Conservation (phyloP, 2,797 vertebrate species). For the Phoxinus dragarum region DNA sequence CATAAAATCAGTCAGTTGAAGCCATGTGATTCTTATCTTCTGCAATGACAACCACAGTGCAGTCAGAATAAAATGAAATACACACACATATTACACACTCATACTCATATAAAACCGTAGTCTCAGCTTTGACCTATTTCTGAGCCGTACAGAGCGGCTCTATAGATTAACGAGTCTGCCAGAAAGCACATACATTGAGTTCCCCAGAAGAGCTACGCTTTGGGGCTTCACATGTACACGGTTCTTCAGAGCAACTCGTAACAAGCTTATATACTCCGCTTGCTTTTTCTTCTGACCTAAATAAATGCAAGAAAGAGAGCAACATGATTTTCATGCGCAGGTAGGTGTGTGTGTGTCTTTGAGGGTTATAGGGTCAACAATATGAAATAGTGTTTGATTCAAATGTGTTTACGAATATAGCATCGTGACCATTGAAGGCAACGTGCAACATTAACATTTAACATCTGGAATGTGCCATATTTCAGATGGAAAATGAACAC, state of each 20-base stretch:
- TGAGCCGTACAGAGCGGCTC: constrained; percentile 3
- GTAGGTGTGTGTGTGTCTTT: constrained; percentile 9
- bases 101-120: constrained; percentile 13
- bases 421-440: background rate
- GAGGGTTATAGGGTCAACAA: constrained; percentile 9
- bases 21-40: background rate
- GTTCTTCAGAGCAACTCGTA: constrained; percentile 10
- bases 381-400: background rate
- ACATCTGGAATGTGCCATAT: background rate
- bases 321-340: background rate
- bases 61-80: constrained; percentile 5
- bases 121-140: constrained; percentile 38
- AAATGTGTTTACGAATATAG: background rate
- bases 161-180: constrained; percentile 48
- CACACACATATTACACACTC: constrained; percentile 22
- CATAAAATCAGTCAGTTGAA: constrained; percentile 1
- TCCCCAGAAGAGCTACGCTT: constrained; percentile 4
- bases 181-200: constrained; percentile 37
- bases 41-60: background rate
- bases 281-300: constrained; percentile 32
- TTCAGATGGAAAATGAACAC: background rate
- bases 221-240: constrained; percentile 30
- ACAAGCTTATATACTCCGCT: constrained; percentile 7
- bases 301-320: constrained; percentile 18
- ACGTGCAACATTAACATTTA: constrained; percentile 3